Base-by-base conservation (phyloP, 92 coral and sea anemone genomes). In the Siderastrea radians region DNA sequence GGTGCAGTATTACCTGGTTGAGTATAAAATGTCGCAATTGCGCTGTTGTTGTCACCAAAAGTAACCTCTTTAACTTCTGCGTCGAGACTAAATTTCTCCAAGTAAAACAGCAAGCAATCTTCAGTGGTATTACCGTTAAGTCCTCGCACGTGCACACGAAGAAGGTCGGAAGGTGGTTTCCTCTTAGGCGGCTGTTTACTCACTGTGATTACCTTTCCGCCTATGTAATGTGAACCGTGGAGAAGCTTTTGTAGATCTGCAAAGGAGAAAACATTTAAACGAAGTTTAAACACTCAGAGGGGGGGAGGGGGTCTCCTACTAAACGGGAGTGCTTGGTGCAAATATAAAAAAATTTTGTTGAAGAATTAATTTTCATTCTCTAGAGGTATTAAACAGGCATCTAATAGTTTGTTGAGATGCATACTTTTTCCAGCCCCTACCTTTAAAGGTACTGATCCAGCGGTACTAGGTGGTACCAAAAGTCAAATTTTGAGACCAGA, bases 1-100 rank as follows among this genome's bases (percentile, higher is more conserved):
- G 11, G 64, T 59, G 16, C n/a, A 16, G 5, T 6, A 60, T 74
- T 87, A 92, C 95, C 93, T 73, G 90, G 90, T 46, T 83, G 75
- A 57, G 66, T 53, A 19, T 80, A 72, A 80, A 92, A 92, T 26
- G 75, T 45, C 44, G 80, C 87, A 73, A 90, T 71, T 61, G 79
- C 93, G 51, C 80, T 81, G 10, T 74, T 58, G 57, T 86, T 43
- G 59, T 53, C 62, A 12, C 90, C 93, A 61, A 74, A 79, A 15
- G 51, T 46, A 26, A 89, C 77, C 55, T 75, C 59, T 62, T 43
- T 68, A 4, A 92, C 90, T 48, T 82, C 85, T n/a, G 63, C 80
- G 26, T 52, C 8, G 49, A 45, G 78, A 52, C 95, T 89, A 70
- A 71, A 86, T 12, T 85, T 77, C 17, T 93, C 95, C 83, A 93